A percentile compares a stretch with the other conserved stretches of the same genome.
Conservation (phyloP, 2,113 vertebrate species). For the Etheostoma spectabile region DNA sequence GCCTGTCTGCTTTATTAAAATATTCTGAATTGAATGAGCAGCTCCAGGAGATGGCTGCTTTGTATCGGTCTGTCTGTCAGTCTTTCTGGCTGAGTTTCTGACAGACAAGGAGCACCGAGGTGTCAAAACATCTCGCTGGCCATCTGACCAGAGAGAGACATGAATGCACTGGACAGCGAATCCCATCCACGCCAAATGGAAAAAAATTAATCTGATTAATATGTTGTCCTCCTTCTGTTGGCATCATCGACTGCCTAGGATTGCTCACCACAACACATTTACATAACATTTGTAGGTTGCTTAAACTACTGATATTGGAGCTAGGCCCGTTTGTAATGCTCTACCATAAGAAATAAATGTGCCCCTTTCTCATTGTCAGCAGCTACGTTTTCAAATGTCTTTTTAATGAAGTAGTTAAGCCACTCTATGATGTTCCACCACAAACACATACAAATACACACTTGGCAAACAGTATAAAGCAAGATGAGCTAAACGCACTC, state of each 20-base stretch:
- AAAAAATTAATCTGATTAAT: constrained; percentile 16
- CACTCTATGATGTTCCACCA: constrained; percentile 63
- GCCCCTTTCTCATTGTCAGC: constrained; percentile 62
- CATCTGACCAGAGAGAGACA: constrained; percentile 68
- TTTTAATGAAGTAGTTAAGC: constrained; percentile 81
- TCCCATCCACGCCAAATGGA: constrained; percentile 30
- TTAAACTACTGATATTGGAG: constrained; percentile 45
- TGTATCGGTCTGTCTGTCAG: constrained; percentile 79
- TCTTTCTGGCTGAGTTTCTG: constrained; percentile 90
- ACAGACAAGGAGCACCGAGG: constrained; percentile 77
- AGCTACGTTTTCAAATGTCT: constrained; percentile 76
- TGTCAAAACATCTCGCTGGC: constrained; percentile 90
- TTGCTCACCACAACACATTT: constrained; percentile 5
- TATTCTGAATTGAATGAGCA: constrained; percentile 92
- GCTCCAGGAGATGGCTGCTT: constrained; percentile 85
- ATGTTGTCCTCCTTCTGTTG: constrained; percentile 30
- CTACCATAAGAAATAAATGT: constrained; percentile 61
- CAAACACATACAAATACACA: constrained; percentile 65
- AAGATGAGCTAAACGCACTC: constrained; percentile 68
- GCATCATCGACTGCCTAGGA: background rate
- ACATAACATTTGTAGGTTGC: constrained; percentile 18
- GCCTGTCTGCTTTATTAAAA: constrained; percentile 95
- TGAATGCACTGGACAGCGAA: constrained; percentile 37
- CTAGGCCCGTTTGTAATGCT: constrained; percentile 59
- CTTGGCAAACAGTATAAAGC: constrained; percentile 68